Percentiles rank a stretch among this genome's conserved stretches.
Conservation (phyloP, 2,113 vertebrate genomes). For the Melanerpes formicivorus region DNA sequence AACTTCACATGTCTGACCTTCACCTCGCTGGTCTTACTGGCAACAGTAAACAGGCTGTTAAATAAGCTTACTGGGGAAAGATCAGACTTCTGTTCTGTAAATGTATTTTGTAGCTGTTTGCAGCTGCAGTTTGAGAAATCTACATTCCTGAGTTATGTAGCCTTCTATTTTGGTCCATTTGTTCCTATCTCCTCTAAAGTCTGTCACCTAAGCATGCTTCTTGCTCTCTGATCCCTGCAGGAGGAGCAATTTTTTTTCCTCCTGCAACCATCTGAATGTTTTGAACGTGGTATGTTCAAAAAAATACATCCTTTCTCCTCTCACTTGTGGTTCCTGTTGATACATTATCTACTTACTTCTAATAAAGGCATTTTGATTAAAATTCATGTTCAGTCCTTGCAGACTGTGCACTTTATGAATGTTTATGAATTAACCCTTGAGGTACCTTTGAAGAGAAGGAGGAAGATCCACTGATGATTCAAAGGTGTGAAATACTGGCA, state of each 20-base stretch:
- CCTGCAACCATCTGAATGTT: rapidly evolving
- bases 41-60: conserved; percentile 7
- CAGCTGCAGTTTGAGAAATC: conserved; percentile 1
- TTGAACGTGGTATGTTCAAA: background rate
- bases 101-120: conserved; percentile 6
- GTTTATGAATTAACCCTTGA: conserved; percentile 27
- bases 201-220: background rate
- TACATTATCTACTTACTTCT: background rate
- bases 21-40: background rate
- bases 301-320: background rate
- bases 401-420: background rate
- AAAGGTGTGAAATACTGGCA: background rate
- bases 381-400: background rate
- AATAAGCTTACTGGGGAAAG: background rate
- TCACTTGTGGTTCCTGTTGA: background rate
- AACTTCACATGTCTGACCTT: background rate
- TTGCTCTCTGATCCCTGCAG: background rate
- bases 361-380: conserved; percentile 18
- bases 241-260: background rate
- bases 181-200: background rate
- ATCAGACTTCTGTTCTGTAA: background rate
- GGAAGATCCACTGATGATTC: background rate
- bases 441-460: background rate
- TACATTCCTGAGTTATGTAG: background rate
- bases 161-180: background rate